Percentiles rank a stretch among this genome's conserved stretches.
Evolutionary conservation across 2,113 vertebrate genomes (phyloP).

Genomic region (Ictidomys tridecemlineatus): DNA sequence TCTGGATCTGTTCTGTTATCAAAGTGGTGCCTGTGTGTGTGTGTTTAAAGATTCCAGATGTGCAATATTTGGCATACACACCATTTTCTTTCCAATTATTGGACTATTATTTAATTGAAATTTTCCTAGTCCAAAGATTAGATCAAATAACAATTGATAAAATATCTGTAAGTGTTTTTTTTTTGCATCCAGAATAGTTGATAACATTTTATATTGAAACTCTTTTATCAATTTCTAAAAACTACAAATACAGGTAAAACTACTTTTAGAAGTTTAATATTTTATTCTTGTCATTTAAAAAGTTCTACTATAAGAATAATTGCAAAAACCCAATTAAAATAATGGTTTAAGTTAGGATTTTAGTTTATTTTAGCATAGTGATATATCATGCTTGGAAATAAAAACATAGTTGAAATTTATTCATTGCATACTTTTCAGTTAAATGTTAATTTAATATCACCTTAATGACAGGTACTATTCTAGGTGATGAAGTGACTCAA

Average conservation of each 20-base stretch:
- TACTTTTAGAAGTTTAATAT: not conserved
- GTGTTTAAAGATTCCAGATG: not conserved
- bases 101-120: not conserved
- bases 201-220: not conserved
- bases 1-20: not conserved
- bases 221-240: not conserved
- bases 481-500: not conserved
- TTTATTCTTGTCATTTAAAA: constrained; percentile 20
- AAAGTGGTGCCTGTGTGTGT: not conserved
- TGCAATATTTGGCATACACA: not conserved
- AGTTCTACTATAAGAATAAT: not conserved
- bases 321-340: not conserved
- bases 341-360: not conserved
- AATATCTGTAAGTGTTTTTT: not conserved
- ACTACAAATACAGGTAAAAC: not conserved
- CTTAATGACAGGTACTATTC: not conserved
- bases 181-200: not conserved
- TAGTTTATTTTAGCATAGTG: not conserved
- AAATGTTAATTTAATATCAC: not conserved
- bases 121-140: constrained; percentile 46
- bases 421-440: not conserved
- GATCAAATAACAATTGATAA: not conserved
- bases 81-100: not conserved
- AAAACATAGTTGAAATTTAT: not conserved
- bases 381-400: not conserved